Evolutionary conservation across 2,888 invertebrate species (phyloP).

Genomic region (Ichneumoninae sp.): DNA sequence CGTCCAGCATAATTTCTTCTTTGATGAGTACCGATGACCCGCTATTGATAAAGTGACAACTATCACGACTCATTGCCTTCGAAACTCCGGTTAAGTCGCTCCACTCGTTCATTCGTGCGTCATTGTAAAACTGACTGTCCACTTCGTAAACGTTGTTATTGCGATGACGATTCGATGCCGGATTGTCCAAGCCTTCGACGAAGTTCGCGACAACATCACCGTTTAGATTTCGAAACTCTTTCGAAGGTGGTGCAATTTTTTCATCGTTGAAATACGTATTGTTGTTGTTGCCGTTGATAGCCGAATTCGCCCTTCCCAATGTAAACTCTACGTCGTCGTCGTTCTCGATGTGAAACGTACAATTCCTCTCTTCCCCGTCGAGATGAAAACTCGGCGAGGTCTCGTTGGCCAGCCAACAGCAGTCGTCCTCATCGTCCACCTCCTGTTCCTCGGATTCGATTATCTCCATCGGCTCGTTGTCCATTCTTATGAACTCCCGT

Average conservation of each 20-base stretch:
- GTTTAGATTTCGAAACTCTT: slow-evolving; percentile 17
- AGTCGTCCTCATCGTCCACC: slow-evolving; percentile 26
- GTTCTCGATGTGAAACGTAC: slow-evolving; percentile 49
- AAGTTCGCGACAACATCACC: slow-evolving; percentile 46
- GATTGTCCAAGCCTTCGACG: slow-evolving; percentile 39
- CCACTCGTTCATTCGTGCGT: slow-evolving; percentile 40
- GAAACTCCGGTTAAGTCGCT: neutral
- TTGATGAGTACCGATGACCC: slow-evolving; percentile 57
- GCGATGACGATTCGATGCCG: neutral
- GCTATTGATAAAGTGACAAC: neutral
- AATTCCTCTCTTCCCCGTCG: slow-evolving; percentile 54
- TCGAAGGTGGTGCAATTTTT: neutral
- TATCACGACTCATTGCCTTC: neutral
- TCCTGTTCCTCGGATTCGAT: slow-evolving; percentile 16
- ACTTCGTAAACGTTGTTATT: slow-evolving; percentile 38
- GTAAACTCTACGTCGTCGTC: slow-evolving; percentile 38
- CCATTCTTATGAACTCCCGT: slow-evolving; percentile 53
- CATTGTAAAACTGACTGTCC: slow-evolving; percentile 50
- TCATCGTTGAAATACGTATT: slow-evolving; percentile 28
- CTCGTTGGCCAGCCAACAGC: slow-evolving; percentile 12
- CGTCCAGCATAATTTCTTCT: slow-evolving; percentile 62
- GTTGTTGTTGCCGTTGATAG: neutral
- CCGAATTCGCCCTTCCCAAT: neutral
- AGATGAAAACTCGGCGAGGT: slow-evolving; percentile 26
- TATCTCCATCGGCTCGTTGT: neutral